phyloP scores from a whole-genome alignment of 2,113 vertebrate genomes.

The Elephantulus edwardii region DNA sequence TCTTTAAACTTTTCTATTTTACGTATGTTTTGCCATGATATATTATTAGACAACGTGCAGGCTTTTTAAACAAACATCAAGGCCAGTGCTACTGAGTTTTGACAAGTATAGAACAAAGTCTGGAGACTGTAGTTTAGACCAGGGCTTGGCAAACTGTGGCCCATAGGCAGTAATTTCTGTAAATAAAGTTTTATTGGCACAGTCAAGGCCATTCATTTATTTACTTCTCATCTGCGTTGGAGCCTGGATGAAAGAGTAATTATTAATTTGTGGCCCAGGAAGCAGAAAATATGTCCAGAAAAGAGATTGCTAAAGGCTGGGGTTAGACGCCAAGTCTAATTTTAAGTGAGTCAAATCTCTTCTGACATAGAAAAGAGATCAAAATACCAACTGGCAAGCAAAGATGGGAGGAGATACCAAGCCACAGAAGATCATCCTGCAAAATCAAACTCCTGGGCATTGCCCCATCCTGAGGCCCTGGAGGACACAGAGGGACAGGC shows the following conservation, averaged over 20 bases:
- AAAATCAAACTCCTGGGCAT: no score
- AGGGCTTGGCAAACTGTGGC: background rate
- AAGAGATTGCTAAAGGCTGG: background rate
- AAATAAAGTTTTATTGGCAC: constrained; percentile 24
- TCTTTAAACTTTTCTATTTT: background rate
- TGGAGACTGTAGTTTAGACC: background rate
- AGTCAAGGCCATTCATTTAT: background rate
- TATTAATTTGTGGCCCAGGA: background rate
- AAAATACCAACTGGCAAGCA: no score
- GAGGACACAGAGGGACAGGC: no score
- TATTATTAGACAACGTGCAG: background rate
- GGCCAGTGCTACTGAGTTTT: background rate
- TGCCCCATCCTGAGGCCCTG: no score
- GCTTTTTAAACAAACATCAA: background rate
- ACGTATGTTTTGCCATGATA: background rate
- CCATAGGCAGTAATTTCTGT: background rate
- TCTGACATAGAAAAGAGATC: no score
- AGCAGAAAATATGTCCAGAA: background rate
- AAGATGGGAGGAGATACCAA: no score
- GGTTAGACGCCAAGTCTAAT: background rate
- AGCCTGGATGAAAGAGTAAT: background rate
- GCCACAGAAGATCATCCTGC: no score
- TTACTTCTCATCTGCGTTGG: background rate
- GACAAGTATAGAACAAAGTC: background rate
- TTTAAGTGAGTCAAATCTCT: no score